These are phyloP conservation scores for Archilochus colubris DNA, from an alignment of 2,113 vertebrate species.

Conservation along the genomic window DNA sequence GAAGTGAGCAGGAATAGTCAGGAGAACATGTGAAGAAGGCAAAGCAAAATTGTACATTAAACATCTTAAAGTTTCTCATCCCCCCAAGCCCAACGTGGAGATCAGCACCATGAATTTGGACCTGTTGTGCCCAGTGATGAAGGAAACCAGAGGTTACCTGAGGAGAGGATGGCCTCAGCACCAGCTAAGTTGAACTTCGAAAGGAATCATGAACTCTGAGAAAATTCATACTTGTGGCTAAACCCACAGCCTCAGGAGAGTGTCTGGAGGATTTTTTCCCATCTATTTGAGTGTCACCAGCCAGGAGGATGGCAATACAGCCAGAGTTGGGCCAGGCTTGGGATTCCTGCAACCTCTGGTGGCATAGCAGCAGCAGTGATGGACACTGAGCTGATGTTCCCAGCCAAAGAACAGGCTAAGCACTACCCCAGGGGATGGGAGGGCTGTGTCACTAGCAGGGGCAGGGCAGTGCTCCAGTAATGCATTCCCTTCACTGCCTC, in stretches of 20 bases:
- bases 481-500: not conserved
- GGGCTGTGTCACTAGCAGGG: not conserved
- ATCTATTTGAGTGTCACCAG: not conserved
- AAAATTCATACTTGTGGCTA: not conserved
- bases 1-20: not conserved
- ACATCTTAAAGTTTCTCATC: not conserved
- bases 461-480: not conserved
- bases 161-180: not conserved
- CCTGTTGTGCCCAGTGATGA: not conserved
- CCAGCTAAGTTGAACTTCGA: not conserved
- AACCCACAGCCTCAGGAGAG: not conserved
- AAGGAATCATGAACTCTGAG: not conserved
- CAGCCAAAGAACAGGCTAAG: fast-evolving
- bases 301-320: not conserved
- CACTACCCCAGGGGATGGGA: fast-evolving
- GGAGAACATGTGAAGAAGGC: not conserved
- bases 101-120: not conserved
- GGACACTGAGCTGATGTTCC: not conserved
- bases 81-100: not conserved
- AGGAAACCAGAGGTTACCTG: not conserved
- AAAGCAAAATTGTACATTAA: not conserved
- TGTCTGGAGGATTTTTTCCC: not conserved
- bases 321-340: fast-evolving
- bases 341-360: not conserved
- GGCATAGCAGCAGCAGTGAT: not conserved